These are phyloP conservation scores for Piprites chloris DNA, from an alignment of 2,113 vertebrate species.

Conservation along the genomic window DNA sequence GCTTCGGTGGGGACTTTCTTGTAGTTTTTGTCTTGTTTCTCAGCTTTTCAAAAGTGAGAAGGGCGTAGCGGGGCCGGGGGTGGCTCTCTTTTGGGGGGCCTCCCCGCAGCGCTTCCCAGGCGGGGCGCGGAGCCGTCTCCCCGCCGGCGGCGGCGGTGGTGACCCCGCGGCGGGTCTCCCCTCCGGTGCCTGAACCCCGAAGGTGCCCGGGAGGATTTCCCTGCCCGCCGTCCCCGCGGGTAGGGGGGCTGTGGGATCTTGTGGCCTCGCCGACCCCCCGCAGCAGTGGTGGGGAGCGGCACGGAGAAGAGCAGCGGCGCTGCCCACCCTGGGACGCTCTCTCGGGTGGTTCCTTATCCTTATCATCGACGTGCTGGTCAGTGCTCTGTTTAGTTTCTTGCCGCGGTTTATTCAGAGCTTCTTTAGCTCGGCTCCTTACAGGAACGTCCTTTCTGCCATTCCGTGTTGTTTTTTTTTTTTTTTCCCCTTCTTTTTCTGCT, in stretches of 20 bases:
- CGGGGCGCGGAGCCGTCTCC: background rate
- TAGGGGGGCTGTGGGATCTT: background rate
- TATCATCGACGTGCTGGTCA: background rate
- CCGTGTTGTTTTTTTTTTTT: background rate
- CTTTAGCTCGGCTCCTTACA: background rate
- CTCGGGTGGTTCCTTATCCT: background rate
- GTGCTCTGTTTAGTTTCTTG: background rate
- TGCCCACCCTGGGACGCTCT: background rate
- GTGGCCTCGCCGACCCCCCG: background rate
- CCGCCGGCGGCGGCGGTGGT: background rate
- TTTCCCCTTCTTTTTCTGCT: background rate
- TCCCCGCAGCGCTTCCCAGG: background rate
- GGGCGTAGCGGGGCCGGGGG: background rate
- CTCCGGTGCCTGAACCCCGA: background rate
- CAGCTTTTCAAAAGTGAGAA: background rate
- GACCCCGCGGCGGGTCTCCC: background rate
- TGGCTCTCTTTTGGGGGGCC: no score
- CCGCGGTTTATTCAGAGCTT: background rate
- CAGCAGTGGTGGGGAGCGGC: background rate
- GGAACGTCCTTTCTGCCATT: background rate
- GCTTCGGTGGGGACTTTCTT: background rate
- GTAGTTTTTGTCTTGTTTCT: background rate
- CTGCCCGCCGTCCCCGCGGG: background rate
- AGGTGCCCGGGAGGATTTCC: background rate
- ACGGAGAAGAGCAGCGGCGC: rapidly evolving